Base-by-base conservation (phyloP, 2,113 vertebrate genomes). In the Entomyzon cyanotis region DNA sequence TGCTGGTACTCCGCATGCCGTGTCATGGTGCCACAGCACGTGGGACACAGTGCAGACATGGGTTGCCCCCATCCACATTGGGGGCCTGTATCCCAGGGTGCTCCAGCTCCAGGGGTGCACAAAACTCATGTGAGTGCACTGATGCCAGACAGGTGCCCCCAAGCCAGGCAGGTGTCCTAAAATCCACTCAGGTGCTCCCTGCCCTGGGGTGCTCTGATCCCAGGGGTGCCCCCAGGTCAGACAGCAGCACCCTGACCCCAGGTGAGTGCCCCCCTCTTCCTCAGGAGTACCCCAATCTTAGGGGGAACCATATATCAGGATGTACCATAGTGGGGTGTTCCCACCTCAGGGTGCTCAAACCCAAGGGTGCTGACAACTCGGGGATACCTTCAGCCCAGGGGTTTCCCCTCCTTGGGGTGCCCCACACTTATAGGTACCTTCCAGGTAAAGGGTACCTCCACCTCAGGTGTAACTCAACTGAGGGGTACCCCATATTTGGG, bases 1-100 rank as follows among this genome's bases (percentile, higher is more conserved):
- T 6, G 35, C 39, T 1, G 0, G 13, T 7, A 75, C 55, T 59
- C 49, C 14, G 3, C 22, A 1, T 8, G 53, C 67, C 8, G 1
- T 27, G 81, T 27, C 44, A 47, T 30, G 21, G 27, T 31, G 64
- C 64, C 86, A 65, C 59, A 58, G 59, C 68, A 59, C 37, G 27
- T 3, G 33, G 56, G 50, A 30, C 68, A 44, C 59, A 9, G 25
- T 3, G 15, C 37, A 69, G 37, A 50, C 41, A 15, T 3, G 15
- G 74, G 5, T 5, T n/a, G 47, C 25, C 58, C 37, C 65, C 53
- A 35, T 64, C 42, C 8, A 1, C 3, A 1, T 7, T 3, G 44
- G 31, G n/a, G 47, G 59, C 5, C 46, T 28, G 22, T 23, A 35
- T 25, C 10, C 7, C 50, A 60, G 37, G 35, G 2, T 62, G 41